Base-by-base conservation (phyloP, 2,113 vertebrate genomes). In the Nycticorax nycticorax region DNA sequence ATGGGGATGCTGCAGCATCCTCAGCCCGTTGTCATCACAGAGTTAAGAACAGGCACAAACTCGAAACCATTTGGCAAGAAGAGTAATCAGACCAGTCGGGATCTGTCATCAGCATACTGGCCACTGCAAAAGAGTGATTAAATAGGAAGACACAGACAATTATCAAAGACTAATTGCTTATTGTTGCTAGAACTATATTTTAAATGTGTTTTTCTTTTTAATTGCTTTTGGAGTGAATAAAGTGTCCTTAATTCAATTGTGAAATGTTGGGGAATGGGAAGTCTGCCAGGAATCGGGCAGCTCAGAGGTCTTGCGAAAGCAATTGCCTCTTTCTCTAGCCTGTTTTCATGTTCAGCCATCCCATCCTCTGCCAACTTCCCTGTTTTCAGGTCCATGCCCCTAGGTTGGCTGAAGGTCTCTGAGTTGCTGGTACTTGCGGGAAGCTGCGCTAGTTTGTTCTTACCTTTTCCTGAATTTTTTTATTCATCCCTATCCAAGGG, bases 181-280 rank as follows among this genome's bases (percentile, higher is more conserved):
- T 97, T 96, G 91, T 97, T 94, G 67, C 81, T 91, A 75, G 88
- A 91, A 87, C 64, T 92, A 57, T 90, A 84, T 94, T 97, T 95
- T 95, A 88, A 94, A 88, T 80, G 84, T 84, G 80, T 85, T 91
- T 96, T 91, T 93, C 62, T 93, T 94, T 95, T 93, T 95, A 97
- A 96, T 96, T 83, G 87, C 73, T 94, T 95, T 84, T 93, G 91
- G 88, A 94, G 72, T 0, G 33, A 94, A 69, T 89, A 64, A 95
- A 94, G 89, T 95, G 85, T 92, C 90, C 92, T 96, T 97, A 97
- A 97, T 97, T 96, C 86, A 92, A 94, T 97, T 96, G 88, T 85
- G 18, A 93, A 93, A 84, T 91, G 84, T 92, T 97, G 90, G 90
- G 87, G 83, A 67, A 76, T 93, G 85, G 92, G 89, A 97, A 81